Conservation (phyloP, 2,797 vertebrate genomes). For the Cheirogaleus major region DNA sequence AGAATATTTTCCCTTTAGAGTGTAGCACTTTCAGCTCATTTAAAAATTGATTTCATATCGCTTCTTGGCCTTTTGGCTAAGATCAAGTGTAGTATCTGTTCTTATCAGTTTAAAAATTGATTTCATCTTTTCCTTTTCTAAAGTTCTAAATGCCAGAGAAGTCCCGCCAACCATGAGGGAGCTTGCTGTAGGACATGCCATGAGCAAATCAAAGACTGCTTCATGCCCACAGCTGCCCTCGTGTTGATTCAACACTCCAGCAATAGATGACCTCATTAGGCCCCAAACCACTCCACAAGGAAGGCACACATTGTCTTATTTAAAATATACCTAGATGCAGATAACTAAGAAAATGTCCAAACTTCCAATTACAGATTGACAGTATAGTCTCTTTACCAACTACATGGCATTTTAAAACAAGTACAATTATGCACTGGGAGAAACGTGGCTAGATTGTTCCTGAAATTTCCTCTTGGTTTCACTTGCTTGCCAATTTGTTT, state of each 20-base stretch:
- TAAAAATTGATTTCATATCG: background rate
- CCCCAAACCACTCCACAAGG: background rate
- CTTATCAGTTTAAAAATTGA: background rate
- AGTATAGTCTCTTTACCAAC: background rate
- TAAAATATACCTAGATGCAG: background rate
- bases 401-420: background rate
- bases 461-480: background rate
- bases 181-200: accelerated
- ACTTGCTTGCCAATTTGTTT: background rate
- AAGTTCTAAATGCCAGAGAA: background rate
- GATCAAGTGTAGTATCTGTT: too few species aligned
- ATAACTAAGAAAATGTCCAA: background rate
- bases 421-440: background rate
- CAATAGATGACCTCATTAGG: accelerated
- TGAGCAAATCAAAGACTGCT: background rate
- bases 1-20: accelerated
- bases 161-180: background rate
- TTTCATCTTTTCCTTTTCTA: too few species aligned
- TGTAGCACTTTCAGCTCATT: background rate
- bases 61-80: too few species aligned
- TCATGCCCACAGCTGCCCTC: background rate
- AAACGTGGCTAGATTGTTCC: background rate
- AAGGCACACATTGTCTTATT: background rate
- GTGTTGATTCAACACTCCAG: background rate
- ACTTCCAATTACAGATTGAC: background rate